These are phyloP conservation scores for Triplophysa rosa DNA, from an alignment of 2,113 vertebrate genomes.

Conservation along the genomic window DNA sequence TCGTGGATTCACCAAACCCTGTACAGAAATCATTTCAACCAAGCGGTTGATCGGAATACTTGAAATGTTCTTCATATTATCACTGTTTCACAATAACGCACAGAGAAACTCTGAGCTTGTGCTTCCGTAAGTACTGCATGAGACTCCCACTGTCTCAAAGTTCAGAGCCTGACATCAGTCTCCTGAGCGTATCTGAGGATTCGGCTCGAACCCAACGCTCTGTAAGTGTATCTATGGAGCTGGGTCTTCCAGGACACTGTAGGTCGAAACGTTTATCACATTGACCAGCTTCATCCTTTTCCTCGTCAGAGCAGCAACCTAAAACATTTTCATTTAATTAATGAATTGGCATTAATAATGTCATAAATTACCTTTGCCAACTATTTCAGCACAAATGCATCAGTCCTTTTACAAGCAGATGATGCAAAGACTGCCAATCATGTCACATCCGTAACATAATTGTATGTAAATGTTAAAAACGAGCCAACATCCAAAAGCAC, in stretches of 20 bases:
- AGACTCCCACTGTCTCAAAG: not conserved
- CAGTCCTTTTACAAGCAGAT: too few species aligned
- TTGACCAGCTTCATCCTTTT: not conserved
- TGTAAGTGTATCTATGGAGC: constrained; percentile 65
- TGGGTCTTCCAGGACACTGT: not conserved
- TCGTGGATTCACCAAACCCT: too few species aligned
- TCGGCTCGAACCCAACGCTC: constrained; percentile 81
- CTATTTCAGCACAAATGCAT: too few species aligned
- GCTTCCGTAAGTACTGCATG: too few species aligned
- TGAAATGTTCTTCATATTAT: not conserved
- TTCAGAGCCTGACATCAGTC: constrained; percentile 57
- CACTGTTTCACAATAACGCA: not conserved
- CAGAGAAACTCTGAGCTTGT: too few species aligned
- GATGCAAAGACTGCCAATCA: too few species aligned
- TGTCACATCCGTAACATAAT: too few species aligned
- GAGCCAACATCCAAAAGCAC: too few species aligned
- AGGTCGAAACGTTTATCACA: constrained; percentile 49
- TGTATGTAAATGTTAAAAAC: too few species aligned
- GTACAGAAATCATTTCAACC: not conserved
- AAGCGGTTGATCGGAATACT: not conserved
- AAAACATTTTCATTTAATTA: not conserved
- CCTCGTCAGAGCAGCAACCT: constrained; percentile 13
- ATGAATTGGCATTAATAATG: too few species aligned
- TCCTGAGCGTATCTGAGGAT: constrained; percentile 73
- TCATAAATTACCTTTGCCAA: too few species aligned